Conservation (phyloP, 2,113 vertebrate genomes). For the Pteropus alecto region DNA sequence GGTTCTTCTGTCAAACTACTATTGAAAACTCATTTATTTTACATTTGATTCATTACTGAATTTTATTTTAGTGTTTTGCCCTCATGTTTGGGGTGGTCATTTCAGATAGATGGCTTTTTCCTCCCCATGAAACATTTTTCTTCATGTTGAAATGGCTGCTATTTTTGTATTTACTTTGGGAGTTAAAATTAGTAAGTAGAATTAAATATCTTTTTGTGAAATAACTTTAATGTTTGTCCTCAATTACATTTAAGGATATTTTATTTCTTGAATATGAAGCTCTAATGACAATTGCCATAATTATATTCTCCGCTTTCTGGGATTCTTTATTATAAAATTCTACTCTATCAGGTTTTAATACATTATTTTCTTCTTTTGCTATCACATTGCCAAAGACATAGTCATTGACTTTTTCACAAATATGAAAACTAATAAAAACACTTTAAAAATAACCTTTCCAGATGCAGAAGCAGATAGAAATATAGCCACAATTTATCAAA, state of each 20-base stretch:
- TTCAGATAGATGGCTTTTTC: not conserved
- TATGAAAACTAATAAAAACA: not conserved
- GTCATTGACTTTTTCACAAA: not conserved
- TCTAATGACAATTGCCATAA: not conserved
- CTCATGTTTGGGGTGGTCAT: not conserved
- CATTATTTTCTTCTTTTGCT: not conserved
- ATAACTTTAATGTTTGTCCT: not conserved
- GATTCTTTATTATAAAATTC: not conserved
- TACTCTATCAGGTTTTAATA: not conserved
- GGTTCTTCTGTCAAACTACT: not conserved
- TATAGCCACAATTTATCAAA: not conserved
- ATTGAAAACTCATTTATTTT: constrained; percentile 37
- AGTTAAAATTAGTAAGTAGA: not conserved
- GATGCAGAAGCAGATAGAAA: not conserved
- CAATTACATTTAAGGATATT: not conserved
- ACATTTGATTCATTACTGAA: not conserved
- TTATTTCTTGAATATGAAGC: not conserved
- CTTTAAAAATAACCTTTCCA: not conserved
- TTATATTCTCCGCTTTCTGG: not conserved
- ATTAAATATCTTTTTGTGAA: not conserved
- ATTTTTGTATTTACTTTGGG: not conserved
- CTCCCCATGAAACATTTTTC: not conserved
- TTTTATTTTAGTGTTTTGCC: not conserved
- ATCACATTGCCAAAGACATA: not conserved
- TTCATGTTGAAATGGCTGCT: not conserved